A percentile compares a stretch with the other conserved stretches of the same genome.
These are phyloP conservation scores for Drosophila bunnanda DNA, from an alignment of 2,888 invertebrate species.

Conservation along the genomic window DNA sequence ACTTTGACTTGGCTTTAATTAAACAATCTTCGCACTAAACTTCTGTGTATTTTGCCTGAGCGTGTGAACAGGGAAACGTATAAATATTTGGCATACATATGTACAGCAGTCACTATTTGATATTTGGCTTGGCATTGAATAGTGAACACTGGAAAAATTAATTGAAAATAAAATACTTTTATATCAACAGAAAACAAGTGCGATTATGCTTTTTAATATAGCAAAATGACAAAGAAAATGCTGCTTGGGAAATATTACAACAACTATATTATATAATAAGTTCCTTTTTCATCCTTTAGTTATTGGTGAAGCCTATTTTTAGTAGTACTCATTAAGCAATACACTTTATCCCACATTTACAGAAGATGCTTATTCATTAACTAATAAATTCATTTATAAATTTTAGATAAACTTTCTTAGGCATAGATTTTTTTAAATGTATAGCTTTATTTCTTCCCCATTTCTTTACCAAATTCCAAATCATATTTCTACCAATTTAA, in stretches of 20 bases:
- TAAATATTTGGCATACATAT: slow-evolving; percentile 25
- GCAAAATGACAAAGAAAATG: too few species aligned
- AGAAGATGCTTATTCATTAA: too few species aligned
- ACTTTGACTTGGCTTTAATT: slow-evolving; percentile 65
- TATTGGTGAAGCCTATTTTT: too few species aligned
- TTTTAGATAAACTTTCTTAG: too few species aligned
- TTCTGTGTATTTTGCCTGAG: slow-evolving; percentile 18
- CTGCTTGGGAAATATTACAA: too few species aligned
- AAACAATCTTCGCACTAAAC: slow-evolving; percentile 34
- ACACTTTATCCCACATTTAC: too few species aligned
- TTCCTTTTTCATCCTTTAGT: too few species aligned
- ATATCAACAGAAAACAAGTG: too few species aligned
- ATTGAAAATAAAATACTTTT: not conserved
- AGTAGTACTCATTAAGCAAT: too few species aligned
- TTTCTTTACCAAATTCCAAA: not conserved
- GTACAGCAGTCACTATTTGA: slow-evolving; percentile 10
- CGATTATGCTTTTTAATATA: too few species aligned
- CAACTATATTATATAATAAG: too few species aligned
- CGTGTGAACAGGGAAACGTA: slow-evolving; percentile 50
- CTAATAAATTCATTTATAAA: too few species aligned
- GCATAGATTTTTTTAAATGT: not conserved
- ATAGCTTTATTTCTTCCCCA: not conserved
- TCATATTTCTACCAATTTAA: not conserved
- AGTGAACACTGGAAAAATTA: not conserved
- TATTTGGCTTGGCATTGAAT: slow-evolving; percentile 21